These are phyloP conservation scores for Apantesis nais DNA, from an alignment of 2,888 invertebrate species.

Conservation along the genomic window DNA sequence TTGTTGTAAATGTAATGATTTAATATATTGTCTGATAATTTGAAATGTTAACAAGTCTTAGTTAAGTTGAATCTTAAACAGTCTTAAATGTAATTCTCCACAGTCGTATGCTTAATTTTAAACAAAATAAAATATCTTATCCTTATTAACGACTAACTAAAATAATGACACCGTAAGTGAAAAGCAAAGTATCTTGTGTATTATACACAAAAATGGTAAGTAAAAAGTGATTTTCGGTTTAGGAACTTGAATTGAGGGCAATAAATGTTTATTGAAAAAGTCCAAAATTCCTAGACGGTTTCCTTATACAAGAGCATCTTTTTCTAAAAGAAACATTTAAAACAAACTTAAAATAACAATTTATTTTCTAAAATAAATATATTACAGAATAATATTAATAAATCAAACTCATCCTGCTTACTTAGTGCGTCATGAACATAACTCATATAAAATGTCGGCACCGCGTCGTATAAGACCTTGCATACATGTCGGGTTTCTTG, in stretches of 20 bases:
- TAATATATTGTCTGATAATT: neutral
- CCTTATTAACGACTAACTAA: neutral
- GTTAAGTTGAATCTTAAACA: neutral
- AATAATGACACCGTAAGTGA: neutral
- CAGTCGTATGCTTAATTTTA: neutral
- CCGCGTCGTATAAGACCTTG: neutral
- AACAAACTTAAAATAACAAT: neutral
- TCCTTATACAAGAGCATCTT: neutral
- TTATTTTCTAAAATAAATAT: neutral
- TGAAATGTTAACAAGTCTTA: too few species aligned
- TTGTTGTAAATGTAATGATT: too few species aligned
- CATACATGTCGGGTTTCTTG: neutral
- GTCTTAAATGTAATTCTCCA: neutral
- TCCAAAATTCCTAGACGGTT: neutral
- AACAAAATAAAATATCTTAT: neutral
- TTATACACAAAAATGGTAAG: neutral
- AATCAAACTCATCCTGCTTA: conserved; percentile 66
- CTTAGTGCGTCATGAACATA: conserved; percentile 64
- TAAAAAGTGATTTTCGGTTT: neutral
- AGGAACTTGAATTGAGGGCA: neutral
- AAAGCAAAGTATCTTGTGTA: neutral
- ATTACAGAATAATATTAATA: conserved; percentile 36
- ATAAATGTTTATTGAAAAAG: neutral
- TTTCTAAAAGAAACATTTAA: neutral
- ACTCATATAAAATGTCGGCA: conserved; percentile 55